Evolutionary conservation across 1,140 invertebrate genomes (phyloP).

Genomic region (Schmidtea mediterranea): DNA sequence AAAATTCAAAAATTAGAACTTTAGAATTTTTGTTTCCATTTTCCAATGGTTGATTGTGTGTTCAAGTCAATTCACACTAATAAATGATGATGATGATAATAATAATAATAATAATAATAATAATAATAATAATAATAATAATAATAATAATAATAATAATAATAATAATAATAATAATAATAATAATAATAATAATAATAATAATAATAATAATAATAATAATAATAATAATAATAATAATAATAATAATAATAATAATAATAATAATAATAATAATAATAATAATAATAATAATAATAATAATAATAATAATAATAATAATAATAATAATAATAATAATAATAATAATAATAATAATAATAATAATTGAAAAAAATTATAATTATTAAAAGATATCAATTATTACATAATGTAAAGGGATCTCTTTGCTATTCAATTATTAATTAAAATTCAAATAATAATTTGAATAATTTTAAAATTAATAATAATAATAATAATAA

Average conservation of each 20-base stretch:
- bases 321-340: background rate
- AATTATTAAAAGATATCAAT: too few species aligned
- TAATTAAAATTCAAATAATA: too few species aligned
- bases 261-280: background rate
- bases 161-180: background rate
- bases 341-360: background rate
- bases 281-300: background rate
- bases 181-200: background rate
- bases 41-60: too few species aligned
- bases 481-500: too few species aligned
- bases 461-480: too few species aligned
- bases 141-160: constrained; percentile 1
- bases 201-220: background rate
- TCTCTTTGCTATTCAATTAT: too few species aligned
- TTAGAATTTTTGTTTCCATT: too few species aligned
- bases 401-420: too few species aligned
- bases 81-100: too few species aligned
- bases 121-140: background rate
- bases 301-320: constrained; percentile 4
- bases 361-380: too few species aligned
- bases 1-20: too few species aligned
- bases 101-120: background rate
- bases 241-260: background rate
- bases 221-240: constrained; percentile 4
- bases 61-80: too few species aligned